Percentiles rank a stretch among this genome's conserved stretches.
Evolutionary conservation across 2,113 vertebrate species (phyloP).

Genomic region (Amphiprion ocellaris): DNA sequence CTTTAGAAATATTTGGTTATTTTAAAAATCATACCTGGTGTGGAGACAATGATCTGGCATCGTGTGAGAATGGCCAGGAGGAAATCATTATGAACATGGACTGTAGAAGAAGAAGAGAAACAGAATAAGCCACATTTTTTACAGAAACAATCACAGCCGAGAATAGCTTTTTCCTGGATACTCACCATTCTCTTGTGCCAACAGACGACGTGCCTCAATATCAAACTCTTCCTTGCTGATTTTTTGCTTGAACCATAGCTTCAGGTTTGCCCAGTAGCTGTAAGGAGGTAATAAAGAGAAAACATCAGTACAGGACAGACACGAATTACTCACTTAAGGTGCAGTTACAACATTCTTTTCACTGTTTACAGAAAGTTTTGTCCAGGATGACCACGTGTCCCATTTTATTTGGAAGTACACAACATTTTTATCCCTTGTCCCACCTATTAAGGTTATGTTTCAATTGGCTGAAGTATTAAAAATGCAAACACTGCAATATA

Average conservation of each 20-base stretch:
- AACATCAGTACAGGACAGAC: not conserved
- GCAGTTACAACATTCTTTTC: not conserved
- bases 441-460: too few relatives aligned
- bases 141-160: accelerated
- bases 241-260: conserved; percentile 99
- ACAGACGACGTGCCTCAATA: conserved; percentile 92
- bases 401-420: too few relatives aligned
- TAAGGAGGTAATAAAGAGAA: not conserved
- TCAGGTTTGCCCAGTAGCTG: conserved; percentile 98
- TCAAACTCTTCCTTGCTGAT: conserved; percentile 99
- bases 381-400: too few relatives aligned
- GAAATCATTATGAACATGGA: conserved; percentile 98
- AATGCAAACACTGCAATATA: too few relatives aligned
- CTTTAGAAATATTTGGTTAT: not conserved
- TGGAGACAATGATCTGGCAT: conserved; percentile 96
- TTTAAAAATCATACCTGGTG: conserved; percentile 88
- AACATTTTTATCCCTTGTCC: too few relatives aligned
- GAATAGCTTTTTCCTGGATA: not conserved
- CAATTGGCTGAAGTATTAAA: too few relatives aligned
- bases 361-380: not conserved
- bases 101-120: conserved; percentile 71
- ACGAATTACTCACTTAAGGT: accelerated
- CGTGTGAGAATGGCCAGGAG: conserved; percentile 97
- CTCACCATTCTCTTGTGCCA: conserved; percentile 95
- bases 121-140: not conserved